phyloP scores from a whole-genome alignment of 2,113 vertebrate species.

The Polypterus senegalus region DNA sequence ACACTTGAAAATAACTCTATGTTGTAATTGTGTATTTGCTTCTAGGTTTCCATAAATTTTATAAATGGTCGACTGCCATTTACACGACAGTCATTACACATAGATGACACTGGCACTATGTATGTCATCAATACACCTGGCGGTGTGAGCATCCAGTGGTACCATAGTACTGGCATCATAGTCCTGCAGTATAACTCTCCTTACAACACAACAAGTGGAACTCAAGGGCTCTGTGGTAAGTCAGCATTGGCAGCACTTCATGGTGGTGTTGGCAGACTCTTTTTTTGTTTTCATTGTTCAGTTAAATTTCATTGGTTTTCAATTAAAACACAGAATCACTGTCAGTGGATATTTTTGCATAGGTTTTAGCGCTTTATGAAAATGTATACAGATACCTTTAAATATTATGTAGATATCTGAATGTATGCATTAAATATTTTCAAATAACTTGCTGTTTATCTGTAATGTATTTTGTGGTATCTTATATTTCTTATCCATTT shows the following conservation, averaged over 20 bases:
- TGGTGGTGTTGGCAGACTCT: too few relatives aligned
- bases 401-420: too few relatives aligned
- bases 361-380: too few relatives aligned
- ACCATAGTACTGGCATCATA: constrained; percentile 87
- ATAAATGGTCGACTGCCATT: constrained; percentile 67
- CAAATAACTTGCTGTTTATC: too few relatives aligned
- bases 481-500: too few relatives aligned
- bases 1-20: not conserved
- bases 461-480: too few relatives aligned
- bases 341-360: too few relatives aligned
- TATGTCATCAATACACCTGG: constrained; percentile 77
- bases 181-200: constrained; percentile 70
- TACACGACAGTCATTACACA: constrained; percentile 59
- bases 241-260: constrained; percentile 20
- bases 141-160: constrained; percentile 84
- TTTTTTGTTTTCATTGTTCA: too few relatives aligned
- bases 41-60: constrained; percentile 79
- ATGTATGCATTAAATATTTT: too few relatives aligned
- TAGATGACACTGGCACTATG: constrained; percentile 91
- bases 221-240: constrained; percentile 90
- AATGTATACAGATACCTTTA: too few relatives aligned
- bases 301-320: too few relatives aligned
- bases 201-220: constrained; percentile 54
- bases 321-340: too few relatives aligned
- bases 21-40: constrained; percentile 7